Evolutionary conservation across 1,140 invertebrate genomes (phyloP), one percentile per base, ranked within the genome.

Genomic region (Contarinia nasturtii): DNA sequence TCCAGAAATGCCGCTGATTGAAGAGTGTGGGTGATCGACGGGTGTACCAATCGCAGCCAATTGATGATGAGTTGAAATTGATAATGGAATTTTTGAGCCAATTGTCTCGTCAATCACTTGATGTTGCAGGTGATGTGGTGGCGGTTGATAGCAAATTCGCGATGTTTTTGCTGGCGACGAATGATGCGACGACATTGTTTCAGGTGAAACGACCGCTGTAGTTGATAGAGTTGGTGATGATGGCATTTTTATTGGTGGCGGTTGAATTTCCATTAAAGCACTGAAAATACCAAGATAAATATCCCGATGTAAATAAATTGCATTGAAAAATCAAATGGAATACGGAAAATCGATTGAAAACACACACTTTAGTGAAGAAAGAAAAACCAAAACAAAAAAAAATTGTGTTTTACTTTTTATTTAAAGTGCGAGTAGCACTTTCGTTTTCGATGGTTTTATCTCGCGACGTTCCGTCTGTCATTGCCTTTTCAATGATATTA

Each of bases 161-260:
- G 55, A 47, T 12, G 49, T 51, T 12, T 63, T 58, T 5, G 61
- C 57, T n/a, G 67, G 67, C 14, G 58, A 61, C 45, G 74, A 76
- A 56, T 71, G 68, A 59, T 70, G 67, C 56, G 77, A 73, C 46
- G 79, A 68, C 27, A n/a, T n/a, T 38, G 79, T 80, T 67, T 77
- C 76, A 33, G 80, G 79, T 33, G 78, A 81, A 48, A 82, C 79
- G 51, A 83, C 71, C n/a, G 79, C 73, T 21, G 78, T 76, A 47
- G 70, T 74, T 12, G 76, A 72, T 12, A 75, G 77, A 7, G 79
- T 76, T 12, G 82, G 79, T 37, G 79, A 81, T 22, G 80, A 78
- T 44, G 79, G 55, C 0, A 72, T 44, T n/a, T 18, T 33, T 20
- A 34, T 17, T 44, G 45, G 48, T 12, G n/a, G 51, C 37, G 33